Conservation (phyloP, 37 sponge, comb jelly and placozoan species). For the Geodia barretti region DNA sequence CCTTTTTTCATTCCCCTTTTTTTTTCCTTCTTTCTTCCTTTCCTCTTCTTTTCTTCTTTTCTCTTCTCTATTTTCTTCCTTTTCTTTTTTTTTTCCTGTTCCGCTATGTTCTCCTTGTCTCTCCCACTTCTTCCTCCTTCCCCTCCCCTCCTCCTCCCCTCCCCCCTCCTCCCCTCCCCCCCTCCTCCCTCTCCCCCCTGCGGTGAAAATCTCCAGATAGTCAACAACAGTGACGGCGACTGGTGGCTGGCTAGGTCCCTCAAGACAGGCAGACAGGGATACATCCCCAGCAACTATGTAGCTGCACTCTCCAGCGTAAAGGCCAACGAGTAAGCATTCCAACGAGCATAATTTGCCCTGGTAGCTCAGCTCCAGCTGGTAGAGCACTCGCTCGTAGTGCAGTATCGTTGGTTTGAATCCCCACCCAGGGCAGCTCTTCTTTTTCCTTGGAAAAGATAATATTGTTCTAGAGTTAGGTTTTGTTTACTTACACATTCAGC, state of each 20-base stretch:
- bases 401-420: too few relatives aligned
- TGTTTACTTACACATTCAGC: too few relatives aligned
- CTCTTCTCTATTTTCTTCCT: neutral
- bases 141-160: neutral
- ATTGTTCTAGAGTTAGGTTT: too few relatives aligned
- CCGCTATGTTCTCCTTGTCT: neutral
- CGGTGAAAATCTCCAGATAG: conserved; percentile 90
- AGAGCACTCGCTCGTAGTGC: too few relatives aligned
- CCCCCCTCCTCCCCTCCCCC: neutral
- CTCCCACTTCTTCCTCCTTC: neutral
- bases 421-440: too few relatives aligned
- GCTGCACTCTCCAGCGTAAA: conserved; percentile 81
- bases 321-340: conserved; percentile 82
- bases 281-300: conserved; percentile 91
- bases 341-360: too few relatives aligned
- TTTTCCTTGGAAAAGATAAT: too few relatives aligned
- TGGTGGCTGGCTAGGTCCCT: conserved; percentile 99
- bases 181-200: neutral
- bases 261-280: conserved; percentile 83
- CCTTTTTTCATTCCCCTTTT: neutral
- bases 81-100: neutral
- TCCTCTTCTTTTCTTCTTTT: neutral
- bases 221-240: conserved; percentile 94
- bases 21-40: neutral
- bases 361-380: too few relatives aligned